A percentile compares a stretch with the other conserved stretches of the same genome.
Conservation (phyloP, 2,113 vertebrate species). For the Rhinogobius similis region DNA sequence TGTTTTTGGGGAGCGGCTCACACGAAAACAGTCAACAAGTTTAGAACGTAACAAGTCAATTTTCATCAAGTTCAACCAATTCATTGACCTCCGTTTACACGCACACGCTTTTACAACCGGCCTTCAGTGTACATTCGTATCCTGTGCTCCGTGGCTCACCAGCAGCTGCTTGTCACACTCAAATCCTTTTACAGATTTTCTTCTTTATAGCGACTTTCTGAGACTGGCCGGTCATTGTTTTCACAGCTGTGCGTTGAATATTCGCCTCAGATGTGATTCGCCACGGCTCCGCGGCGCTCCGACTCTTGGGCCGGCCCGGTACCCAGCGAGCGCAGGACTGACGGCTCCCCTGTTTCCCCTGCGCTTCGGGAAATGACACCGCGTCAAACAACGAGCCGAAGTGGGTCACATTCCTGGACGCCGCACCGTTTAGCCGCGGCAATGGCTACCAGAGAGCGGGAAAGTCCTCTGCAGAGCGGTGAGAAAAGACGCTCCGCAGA, state of each 20-base stretch:
- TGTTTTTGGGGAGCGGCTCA: no score
- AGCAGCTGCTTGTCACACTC: not conserved
- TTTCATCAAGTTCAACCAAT: no score
- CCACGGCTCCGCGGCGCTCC: slow-evolving; percentile 35
- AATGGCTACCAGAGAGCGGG: slow-evolving; percentile 12
- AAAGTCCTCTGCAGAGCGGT: not conserved
- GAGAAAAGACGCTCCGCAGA: not conserved
- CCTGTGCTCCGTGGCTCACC: not conserved
- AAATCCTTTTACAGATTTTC: slow-evolving; percentile 22
- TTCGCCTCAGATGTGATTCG: slow-evolving; percentile 47
- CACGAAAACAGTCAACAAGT: no score
- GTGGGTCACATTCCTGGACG: slow-evolving; percentile 29
- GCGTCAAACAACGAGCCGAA: slow-evolving; percentile 51
- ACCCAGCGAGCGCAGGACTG: not conserved
- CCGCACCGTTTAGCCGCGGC: slow-evolving; percentile 11
- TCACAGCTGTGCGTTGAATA: slow-evolving; percentile 39
- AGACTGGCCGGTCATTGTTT: slow-evolving; percentile 36
- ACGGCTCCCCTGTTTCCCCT: slow-evolving; percentile 30
- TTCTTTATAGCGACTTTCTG: slow-evolving; percentile 6
- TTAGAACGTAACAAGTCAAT: no score
- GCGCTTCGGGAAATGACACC: slow-evolving; percentile 27
- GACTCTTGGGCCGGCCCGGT: slow-evolving; percentile 2
- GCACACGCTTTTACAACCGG: no score
- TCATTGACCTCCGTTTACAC: no score
- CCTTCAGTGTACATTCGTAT: not conserved